Base-by-base conservation (phyloP, 2,888 invertebrate species). In the Heliconius cydno region DNA sequence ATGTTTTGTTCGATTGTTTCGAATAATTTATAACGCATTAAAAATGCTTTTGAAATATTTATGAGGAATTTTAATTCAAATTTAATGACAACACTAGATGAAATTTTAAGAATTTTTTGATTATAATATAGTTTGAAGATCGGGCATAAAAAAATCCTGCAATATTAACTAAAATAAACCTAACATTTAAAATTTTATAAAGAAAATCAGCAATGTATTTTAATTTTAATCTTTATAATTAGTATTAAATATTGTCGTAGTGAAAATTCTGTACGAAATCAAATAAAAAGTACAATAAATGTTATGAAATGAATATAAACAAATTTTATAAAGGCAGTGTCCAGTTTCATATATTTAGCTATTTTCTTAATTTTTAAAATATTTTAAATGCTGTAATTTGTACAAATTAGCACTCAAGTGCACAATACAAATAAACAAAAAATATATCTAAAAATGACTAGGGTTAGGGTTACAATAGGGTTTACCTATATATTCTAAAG, bases 401-500 rank as follows among this genome's bases (percentile, higher is more conserved):
- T 75, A 77, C 74, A 67, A 76, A 77, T 68, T 66, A 81, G 71
- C 52, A 76, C 30, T 28, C 38, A 57, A 68, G 68, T 76, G 68
- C 57, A 65, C 2, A 12, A 30, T 12, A 71, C 22, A 30, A 3
- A 30, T 3, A 13, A 3, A 57, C 13, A 34, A 6, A 52, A 52
- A 22, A 52, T 7, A 7, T 19, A 72, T 73, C 19, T 38, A 25
- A 30, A 66, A 66, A 66, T 76, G 72, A 81, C 79, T 81, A 79
- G 68, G 6, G 30, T 30, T 30, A 30, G 30, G 30, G 6, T 6
- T 30, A 30, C 30, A 5, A 30, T 0, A 30, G 30, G 30, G 76
- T 74, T 34, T 25, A 77, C 71, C 79, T 75, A 78, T 77, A 77
- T 79, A 63, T 52, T 79, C 46, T 46, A 71, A 71, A 41, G 9